Evolutionary conservation across 2,888 invertebrate species (phyloP).

Genomic region (Ceramica pisi): DNA sequence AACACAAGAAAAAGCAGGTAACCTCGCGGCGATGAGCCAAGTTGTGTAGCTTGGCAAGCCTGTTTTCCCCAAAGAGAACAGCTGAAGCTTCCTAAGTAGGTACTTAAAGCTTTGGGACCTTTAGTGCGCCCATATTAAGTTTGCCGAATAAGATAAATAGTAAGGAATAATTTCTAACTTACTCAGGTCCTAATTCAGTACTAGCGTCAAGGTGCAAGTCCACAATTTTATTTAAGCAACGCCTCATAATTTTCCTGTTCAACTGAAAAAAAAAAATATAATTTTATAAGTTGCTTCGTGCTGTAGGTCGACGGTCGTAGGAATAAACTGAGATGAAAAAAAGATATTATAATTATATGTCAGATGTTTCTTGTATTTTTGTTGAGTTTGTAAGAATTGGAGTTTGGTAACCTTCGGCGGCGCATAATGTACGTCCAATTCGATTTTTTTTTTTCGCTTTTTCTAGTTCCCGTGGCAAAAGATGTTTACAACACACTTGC

Average conservation of each 20-base stretch:
- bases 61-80: background rate
- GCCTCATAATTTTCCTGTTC: rapidly evolving
- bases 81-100: background rate
- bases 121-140: background rate
- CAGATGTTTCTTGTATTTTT: too few relatives aligned
- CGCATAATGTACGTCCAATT: too few relatives aligned
- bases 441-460: too few relatives aligned
- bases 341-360: too few relatives aligned
- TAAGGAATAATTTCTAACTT: conserved; percentile 3
- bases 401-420: too few relatives aligned
- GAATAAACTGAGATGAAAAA: too few relatives aligned
- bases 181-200: background rate
- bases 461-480: too few relatives aligned
- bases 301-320: too few relatives aligned
- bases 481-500: too few relatives aligned
- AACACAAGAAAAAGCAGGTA: too few relatives aligned
- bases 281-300: background rate
- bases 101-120: background rate
- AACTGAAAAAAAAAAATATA: conserved; percentile 1
- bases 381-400: too few relatives aligned
- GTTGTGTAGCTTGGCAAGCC: background rate
- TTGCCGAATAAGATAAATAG: background rate
- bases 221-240: conserved; percentile 22
- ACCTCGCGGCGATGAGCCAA: too few relatives aligned
- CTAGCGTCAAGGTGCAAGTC: background rate